A percentile compares a stretch with the other conserved stretches of the same genome.
These are phyloP conservation scores for Hypotaenidia philippensis DNA, from an alignment of 2,797 vertebrate genomes.

Conservation along the genomic window DNA sequence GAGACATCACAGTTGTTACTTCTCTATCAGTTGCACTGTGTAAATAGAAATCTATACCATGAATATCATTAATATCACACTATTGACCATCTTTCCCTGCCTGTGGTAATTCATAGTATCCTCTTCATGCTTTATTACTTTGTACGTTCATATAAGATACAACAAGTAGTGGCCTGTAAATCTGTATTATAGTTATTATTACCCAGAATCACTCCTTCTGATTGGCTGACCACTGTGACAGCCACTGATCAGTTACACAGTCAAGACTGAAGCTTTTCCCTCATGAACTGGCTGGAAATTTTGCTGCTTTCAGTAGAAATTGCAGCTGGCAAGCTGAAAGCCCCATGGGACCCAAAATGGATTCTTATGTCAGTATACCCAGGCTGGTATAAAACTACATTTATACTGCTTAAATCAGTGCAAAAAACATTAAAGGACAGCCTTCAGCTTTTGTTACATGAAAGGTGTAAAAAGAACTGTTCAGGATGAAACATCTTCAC, in stretches of 20 bases:
- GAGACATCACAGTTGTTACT: not conserved
- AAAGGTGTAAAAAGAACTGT: not conserved
- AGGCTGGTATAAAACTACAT: not conserved
- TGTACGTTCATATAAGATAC: not conserved
- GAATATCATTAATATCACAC: not conserved
- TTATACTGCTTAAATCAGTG: not conserved
- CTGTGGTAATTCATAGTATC: not conserved
- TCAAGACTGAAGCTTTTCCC: not conserved
- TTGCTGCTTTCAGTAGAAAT: not conserved
- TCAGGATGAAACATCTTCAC: not conserved
- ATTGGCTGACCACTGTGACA: not conserved
- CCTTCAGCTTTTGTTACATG: not conserved
- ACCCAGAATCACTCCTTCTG: not conserved
- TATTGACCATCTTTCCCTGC: not conserved
- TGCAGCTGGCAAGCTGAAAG: not conserved
- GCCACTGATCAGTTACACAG: not conserved
- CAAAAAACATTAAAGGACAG: not conserved
- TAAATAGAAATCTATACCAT: slow-evolving; percentile 6
- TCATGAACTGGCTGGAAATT: not conserved
- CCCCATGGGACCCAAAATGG: not conserved
- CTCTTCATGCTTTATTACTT: not conserved
- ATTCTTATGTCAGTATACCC: not conserved
- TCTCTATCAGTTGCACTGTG: not conserved
- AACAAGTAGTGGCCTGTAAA: not conserved
- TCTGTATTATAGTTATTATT: not conserved